These are phyloP conservation scores for Amyelois transitella DNA, from an alignment of 1,140 invertebrate species.

Conservation along the genomic window DNA sequence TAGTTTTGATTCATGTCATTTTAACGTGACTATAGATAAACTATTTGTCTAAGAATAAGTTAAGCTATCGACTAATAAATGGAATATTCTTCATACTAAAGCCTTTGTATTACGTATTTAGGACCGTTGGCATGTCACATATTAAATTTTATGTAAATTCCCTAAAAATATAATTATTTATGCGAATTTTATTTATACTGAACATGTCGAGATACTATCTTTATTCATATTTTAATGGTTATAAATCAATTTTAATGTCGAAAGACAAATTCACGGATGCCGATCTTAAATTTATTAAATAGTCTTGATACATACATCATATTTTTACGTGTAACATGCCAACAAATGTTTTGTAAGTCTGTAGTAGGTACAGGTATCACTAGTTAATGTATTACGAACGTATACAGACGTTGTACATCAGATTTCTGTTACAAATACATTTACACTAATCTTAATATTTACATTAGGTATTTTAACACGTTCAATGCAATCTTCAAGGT, in stretches of 20 bases:
- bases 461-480: conserved; percentile 32
- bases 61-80: conserved; percentile 72
- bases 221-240: not conserved
- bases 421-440: conserved; percentile 51
- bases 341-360: conserved; percentile 29
- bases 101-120: conserved; percentile 71
- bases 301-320: not conserved
- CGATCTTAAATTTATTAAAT: not conserved
- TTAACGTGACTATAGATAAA: conserved; percentile 69
- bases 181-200: conserved; percentile 5
- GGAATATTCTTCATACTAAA: conserved; percentile 71
- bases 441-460: conserved; percentile 51
- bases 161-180: conserved; percentile 9
- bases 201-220: not conserved
- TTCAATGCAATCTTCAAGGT: conserved; percentile 7
- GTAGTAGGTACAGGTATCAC: conserved; percentile 23
- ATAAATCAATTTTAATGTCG: conserved; percentile 1
- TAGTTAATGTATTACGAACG: conserved; percentile 48
- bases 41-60: conserved; percentile 68
- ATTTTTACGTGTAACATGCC: conserved; percentile 21
- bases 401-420: conserved; percentile 73
- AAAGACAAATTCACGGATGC: not conserved
- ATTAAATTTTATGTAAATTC: not conserved
- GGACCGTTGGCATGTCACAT: conserved; percentile 40
- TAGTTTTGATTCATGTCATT: conserved; percentile 72